Conservation (phyloP, 2,113 vertebrate genomes). For the Psilopogon haemacephalus region DNA sequence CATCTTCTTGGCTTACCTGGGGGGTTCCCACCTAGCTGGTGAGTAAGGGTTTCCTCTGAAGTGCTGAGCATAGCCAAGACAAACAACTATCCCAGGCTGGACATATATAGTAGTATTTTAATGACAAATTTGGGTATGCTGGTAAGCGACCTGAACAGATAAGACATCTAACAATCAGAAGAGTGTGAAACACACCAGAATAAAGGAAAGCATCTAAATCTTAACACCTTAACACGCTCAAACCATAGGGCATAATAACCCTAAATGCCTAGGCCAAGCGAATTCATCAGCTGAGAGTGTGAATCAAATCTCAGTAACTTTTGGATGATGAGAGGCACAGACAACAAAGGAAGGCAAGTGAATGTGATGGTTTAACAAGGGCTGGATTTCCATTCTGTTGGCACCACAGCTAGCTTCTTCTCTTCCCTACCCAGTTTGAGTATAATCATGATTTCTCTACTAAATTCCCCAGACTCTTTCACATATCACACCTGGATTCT, state of each 20-base stretch:
- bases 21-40: background rate
- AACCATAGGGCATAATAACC: background rate
- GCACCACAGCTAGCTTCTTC: background rate
- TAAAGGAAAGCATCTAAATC: background rate
- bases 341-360: background rate
- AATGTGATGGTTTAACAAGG: background rate
- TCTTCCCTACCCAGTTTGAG: background rate
- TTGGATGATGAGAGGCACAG: rapidly evolving
- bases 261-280: background rate
- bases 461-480: background rate
- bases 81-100: background rate
- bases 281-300: background rate
- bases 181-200: background rate
- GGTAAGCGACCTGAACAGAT: background rate
- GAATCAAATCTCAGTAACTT: background rate
- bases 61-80: background rate
- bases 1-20: background rate
- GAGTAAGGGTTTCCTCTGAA: background rate
- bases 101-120: background rate
- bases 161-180: background rate
- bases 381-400: background rate
- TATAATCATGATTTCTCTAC: background rate
- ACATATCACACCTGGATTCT: background rate
- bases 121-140: background rate
- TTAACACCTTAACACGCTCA: background rate